Base-by-base conservation (phyloP, 2,888 invertebrate species). In the Leptura quadrifasciata region DNA sequence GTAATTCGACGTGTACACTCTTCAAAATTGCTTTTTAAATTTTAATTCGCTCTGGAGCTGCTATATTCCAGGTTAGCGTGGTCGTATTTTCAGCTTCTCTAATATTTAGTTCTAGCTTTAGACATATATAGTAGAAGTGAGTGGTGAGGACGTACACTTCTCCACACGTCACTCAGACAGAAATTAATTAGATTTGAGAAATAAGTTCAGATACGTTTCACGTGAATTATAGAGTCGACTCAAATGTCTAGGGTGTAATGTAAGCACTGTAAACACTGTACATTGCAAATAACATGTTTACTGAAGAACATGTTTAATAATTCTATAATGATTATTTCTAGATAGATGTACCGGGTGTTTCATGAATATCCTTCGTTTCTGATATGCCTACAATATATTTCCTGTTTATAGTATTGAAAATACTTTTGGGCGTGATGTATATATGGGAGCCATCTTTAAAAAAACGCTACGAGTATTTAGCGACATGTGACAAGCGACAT, bases 1-100 rank as follows among this genome's bases (percentile, higher is more conserved):
- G 82, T 82, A 85, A 84, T 85, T 84, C 84, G 83, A 81, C 83
- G 82, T 80, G 82, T 84, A 84, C 83, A 84, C 86, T 85, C 82
- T 81, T 85, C 85, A 84, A 86, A 86, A 86, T 86, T 86, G 84
- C 86, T 84, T 85, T 85, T 86, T 85, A 86, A 86, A 86, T 82
- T 86, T 86, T 86, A 85, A 86, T 84, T 82, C 80, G 79, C 70
- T 71, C 63, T 70, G 72, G 70, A 75, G 75, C 76, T 71, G 54
- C 76, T 65, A 64, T 74, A 76, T 75, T 77, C 74, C 79, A 61
- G 73, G 76, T 78, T 75, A 72, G 71, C 47, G 35, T 71, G 72
- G 60, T 69, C 80, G 80, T 79, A 78, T 76, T 80, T 81, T 78
- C 71, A 55, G 68, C 79, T 77, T 65, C 74, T 79, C 75, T 79